Percentiles rank a stretch among this genome's conserved stretches.
phyloP scores from a whole-genome alignment of 2,113 vertebrate species.

The Cheirogaleus medius region DNA sequence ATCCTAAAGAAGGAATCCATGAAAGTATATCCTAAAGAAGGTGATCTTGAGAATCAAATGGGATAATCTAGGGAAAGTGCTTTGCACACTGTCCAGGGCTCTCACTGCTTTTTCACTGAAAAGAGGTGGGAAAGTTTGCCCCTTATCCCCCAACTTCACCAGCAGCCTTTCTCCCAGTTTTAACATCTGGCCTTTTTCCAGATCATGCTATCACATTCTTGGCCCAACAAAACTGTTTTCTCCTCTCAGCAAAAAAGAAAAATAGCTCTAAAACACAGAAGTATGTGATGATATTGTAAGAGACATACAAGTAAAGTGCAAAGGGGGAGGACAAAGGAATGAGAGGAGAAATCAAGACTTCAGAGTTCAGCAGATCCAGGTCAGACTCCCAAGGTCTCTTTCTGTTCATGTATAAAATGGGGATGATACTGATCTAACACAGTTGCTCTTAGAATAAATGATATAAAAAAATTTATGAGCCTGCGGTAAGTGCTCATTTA shows the following conservation, averaged over 20 bases:
- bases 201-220: neutral
- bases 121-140: neutral
- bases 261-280: neutral
- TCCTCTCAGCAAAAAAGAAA: neutral
- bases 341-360: neutral
- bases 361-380: neutral
- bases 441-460: neutral
- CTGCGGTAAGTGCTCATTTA: neutral
- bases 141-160: neutral
- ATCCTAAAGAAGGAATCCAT: conserved; percentile 75
- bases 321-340: neutral
- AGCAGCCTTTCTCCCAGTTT: neutral
- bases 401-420: neutral
- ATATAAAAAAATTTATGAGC: neutral
- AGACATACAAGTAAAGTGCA: neutral
- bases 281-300: neutral
- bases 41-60: conserved; percentile 18
- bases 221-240: neutral
- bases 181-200: neutral
- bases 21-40: conserved; percentile 72
- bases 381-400: neutral
- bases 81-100: neutral
- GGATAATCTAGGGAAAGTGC: neutral
- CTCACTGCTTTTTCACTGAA: neutral
- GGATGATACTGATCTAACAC: neutral